These are phyloP conservation scores for Diceros bicornis DNA, from an alignment of 2,797 vertebrate genomes.

Conservation along the genomic window DNA sequence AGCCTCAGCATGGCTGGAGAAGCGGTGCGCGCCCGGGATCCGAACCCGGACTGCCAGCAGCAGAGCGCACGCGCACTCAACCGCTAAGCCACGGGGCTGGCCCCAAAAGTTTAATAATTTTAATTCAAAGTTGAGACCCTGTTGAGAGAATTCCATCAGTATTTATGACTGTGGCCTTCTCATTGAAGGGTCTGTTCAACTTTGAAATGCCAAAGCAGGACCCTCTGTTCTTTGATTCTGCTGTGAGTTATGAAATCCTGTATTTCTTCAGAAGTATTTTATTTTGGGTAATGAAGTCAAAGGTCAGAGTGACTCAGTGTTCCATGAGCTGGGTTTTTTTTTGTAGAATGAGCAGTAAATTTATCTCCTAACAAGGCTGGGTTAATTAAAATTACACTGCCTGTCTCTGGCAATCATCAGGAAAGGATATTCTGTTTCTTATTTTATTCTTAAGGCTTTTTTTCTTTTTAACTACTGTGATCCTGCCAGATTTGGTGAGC, in stretches of 20 bases:
- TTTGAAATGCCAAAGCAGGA: not conserved
- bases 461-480: not conserved
- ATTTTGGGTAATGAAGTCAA: not conserved
- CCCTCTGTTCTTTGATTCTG: not conserved
- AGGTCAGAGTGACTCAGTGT: conserved; percentile 45
- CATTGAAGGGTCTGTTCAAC: not conserved
- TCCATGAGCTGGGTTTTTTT: not conserved
- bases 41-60: too few species aligned
- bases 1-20: too few species aligned
- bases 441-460: conserved; percentile 61
- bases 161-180: conserved; percentile 43
- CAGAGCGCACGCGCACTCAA: too few species aligned
- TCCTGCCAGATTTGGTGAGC: conserved; percentile 65
- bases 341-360: not conserved
- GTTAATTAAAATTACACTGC: conserved; percentile 66
- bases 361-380: not conserved
- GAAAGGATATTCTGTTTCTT: conserved; percentile 63
- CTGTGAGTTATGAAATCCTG: conserved; percentile 68
- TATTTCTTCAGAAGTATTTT: conserved; percentile 17
- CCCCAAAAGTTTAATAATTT: conserved; percentile 17
- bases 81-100: too few species aligned
- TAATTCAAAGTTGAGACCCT: conserved; percentile 43
- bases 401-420: conserved; percentile 71
- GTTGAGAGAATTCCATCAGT: conserved; percentile 22
- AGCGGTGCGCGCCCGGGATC: too few species aligned